phyloP scores from a whole-genome alignment of 2,888 invertebrate species.

The Yponomeuta malinellus region DNA sequence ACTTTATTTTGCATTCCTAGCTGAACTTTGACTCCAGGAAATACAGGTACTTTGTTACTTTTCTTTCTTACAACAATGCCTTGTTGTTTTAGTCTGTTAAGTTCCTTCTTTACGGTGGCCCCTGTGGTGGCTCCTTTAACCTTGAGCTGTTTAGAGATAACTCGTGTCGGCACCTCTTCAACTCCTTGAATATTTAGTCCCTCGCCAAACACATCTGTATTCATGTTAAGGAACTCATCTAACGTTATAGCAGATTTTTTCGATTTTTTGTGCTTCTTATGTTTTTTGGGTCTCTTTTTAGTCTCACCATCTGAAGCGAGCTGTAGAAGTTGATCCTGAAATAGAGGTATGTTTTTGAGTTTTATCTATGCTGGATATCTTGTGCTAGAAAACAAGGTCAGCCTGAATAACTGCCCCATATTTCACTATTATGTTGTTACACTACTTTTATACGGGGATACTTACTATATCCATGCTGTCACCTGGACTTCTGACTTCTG shows the following conservation, averaged over 20 bases:
- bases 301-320: conserved; percentile 46
- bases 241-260: conserved; percentile 65
- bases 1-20: conserved; percentile 4
- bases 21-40: conserved; percentile 3
- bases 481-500: conserved; percentile 30
- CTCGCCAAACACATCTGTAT: conserved; percentile 68
- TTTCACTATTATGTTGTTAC: too few relatives aligned
- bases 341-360: conserved; percentile 19
- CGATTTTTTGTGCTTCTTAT: conserved; percentile 65
- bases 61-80: conserved; percentile 28
- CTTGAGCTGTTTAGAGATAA: conserved; percentile 52
- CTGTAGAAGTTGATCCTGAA: conserved; percentile 59
- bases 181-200: conserved; percentile 62
- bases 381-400: too few relatives aligned
- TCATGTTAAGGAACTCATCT: conserved; percentile 69
- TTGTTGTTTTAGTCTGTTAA: conserved; percentile 59
- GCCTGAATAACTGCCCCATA: too few relatives aligned
- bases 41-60: conserved; percentile 4
- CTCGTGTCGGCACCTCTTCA: conserved; percentile 63
- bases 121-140: conserved; percentile 22
- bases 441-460: not conserved
- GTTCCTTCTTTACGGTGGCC: conserved; percentile 34
- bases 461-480: conserved; percentile 49
- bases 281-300: conserved; percentile 52
- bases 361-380: conserved; percentile 24